These are phyloP conservation scores for Danio tinwini DNA, from an alignment of 2,797 vertebrate genomes.

Conservation along the genomic window DNA sequence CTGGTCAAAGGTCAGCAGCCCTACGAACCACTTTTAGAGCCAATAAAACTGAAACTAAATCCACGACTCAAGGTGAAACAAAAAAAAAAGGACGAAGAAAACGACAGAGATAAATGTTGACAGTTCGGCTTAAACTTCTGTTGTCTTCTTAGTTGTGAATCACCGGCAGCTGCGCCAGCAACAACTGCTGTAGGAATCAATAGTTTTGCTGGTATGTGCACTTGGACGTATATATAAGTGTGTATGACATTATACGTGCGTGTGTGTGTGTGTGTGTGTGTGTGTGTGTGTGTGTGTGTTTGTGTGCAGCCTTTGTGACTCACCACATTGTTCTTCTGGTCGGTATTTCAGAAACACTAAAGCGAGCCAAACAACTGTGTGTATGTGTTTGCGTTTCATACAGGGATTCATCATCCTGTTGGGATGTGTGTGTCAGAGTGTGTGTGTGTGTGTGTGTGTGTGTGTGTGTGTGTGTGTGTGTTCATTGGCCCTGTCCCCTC, in stretches of 20 bases:
- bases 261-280: constrained; percentile 27
- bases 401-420: constrained; percentile 18
- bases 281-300: constrained; percentile 10
- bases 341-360: constrained; percentile 66
- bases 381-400: constrained; percentile 24
- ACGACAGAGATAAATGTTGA: constrained; percentile 33
- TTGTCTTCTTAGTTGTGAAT: constrained; percentile 68
- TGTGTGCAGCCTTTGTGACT: constrained; percentile 38
- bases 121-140: constrained; percentile 53
- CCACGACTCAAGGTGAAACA: constrained; percentile 77
- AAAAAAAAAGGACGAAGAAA: constrained; percentile 13
- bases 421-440: constrained; percentile 5
- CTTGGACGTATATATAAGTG: constrained; percentile 31
- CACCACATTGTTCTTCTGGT: constrained; percentile 30
- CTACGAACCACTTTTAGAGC: constrained; percentile 76
- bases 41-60: constrained; percentile 81
- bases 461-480: neutral
- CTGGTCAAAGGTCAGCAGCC: constrained; percentile 74
- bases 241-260: constrained; percentile 11
- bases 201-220: constrained; percentile 43
- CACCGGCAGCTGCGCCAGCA: constrained; percentile 69
- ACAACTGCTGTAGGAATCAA: constrained; percentile 70
- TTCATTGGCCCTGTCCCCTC: constrained; percentile 23
- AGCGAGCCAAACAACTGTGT: constrained; percentile 53
- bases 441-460: too few species aligned